Conservation (phyloP, 2,888 invertebrate species). For the Drosophila quinaria region DNA sequence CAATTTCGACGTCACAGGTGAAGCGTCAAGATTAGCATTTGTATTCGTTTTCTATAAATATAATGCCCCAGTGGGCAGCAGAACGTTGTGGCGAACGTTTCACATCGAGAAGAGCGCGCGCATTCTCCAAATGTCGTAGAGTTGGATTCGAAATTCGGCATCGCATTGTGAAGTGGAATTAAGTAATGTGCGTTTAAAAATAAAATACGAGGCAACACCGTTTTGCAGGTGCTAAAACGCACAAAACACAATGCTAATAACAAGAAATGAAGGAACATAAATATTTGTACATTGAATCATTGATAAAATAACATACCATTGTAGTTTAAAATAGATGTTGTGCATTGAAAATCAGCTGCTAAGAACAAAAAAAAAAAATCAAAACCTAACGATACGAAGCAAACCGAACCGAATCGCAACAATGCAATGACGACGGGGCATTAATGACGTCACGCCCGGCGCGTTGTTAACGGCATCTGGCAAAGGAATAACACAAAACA, state of each 20-base stretch:
- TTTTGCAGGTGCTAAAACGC: conserved; percentile 52
- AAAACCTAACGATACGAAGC: conserved; percentile 41
- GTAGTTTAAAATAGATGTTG: conserved; percentile 57
- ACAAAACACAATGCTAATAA: conserved; percentile 8
- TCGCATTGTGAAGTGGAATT: conserved; percentile 60
- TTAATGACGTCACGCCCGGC: conserved; percentile 73
- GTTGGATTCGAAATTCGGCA: conserved; percentile 49
- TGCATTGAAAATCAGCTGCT: conserved; percentile 72
- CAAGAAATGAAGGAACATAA: conserved; percentile 40
- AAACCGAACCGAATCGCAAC: conserved; percentile 42
- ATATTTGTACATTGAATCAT: conserved; percentile 51
- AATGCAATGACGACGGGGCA: conserved; percentile 46
- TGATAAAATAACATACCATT: conserved; percentile 58
- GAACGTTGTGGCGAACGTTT: conserved; percentile 67
- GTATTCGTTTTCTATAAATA: conserved; percentile 67
- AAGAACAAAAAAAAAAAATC: conserved; percentile 22
- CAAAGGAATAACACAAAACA: conserved; percentile 56
- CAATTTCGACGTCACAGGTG: conserved; percentile 72
- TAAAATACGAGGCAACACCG: conserved; percentile 46
- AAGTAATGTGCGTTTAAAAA: conserved; percentile 73
- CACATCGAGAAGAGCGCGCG: conserved; percentile 24
- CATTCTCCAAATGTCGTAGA: conserved; percentile 41
- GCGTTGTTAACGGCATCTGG: conserved; percentile 64
- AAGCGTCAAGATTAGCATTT: conserved; percentile 69
- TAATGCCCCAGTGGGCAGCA: conserved; percentile 49